Evolutionary conservation across 2,113 vertebrate species (phyloP), one percentile per base, ranked within the genome.

Genomic region (Piprites chloris): DNA sequence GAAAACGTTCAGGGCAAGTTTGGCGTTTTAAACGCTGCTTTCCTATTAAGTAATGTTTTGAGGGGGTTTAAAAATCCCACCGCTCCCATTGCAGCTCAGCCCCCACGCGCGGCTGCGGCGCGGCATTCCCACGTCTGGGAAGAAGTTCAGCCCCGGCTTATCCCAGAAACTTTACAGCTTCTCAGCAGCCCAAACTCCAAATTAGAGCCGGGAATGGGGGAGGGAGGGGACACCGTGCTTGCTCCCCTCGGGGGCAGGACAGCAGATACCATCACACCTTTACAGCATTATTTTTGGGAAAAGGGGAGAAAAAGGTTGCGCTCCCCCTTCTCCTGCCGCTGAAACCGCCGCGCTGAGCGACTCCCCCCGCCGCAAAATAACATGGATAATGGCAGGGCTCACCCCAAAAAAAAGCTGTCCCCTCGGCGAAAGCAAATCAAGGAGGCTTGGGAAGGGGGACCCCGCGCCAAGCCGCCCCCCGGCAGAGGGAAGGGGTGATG

Each of bases 221-320:
- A 30, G 59, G 17, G 15, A 16, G 13, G 32, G 32, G 13, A 9
- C 41, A 15, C 10, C 7, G 11, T 2, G 14, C 27, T 62, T 12
- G 33, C 14, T 16, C 23, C 17, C 17, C 32, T 5, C n/a, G 18
- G 62, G 37, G 39, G 11, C 44, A 52, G 69, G 14, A 30, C 37
- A 26, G 42, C 35, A 46, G 47, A 2, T 3, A 30, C 6, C 37
- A 2, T 7, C 28, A 6, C 0, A 9, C 18, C 3, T 28, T 16
- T 17, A 1, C 1, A 0, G 1, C 0, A 21, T 3, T 7, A 0
- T 8, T 66, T 76, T 76, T 1, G 28, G 63, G 55, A 3, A 14
- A 63, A 37, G 14, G 19, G 53, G 9, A n/a, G 33, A 8, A 44
- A 44, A 44, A 44, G 35, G 11, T 6, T 15, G 67, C 7, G 62